phyloP scores from a whole-genome alignment of 2,888 invertebrate species.

The Hirudinaria manillensis region DNA sequence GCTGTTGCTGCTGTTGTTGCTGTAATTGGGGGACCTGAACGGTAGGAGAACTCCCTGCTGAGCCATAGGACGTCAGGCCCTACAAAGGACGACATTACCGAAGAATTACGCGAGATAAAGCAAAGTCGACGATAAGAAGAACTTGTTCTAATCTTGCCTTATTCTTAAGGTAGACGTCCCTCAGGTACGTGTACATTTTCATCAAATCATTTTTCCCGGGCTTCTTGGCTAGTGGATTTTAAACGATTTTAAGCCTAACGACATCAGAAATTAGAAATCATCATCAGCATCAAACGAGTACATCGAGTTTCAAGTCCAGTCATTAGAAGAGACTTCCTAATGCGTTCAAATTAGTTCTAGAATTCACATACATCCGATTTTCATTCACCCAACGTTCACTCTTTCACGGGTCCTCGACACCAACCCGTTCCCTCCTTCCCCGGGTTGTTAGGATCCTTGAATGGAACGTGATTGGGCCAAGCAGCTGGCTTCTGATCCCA shows the following conservation, averaged over 20 bases:
- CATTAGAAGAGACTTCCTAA: too few relatives aligned
- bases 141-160: neutral
- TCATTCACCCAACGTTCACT: too few relatives aligned
- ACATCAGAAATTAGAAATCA: neutral
- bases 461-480: conserved; percentile 37
- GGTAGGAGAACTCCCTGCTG: too few relatives aligned
- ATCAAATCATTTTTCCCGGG: conserved; percentile 30
- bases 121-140: neutral
- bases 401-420: neutral
- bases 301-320: too few relatives aligned
- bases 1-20: conserved; percentile 1
- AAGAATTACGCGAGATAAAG: too few relatives aligned
- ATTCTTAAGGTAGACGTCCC: conserved; percentile 14
- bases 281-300: too few relatives aligned
- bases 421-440: conserved; percentile 28
- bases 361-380: too few relatives aligned
- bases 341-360: too few relatives aligned
- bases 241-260: neutral
- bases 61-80: neutral
- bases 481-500: conserved; percentile 36
- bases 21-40: neutral
- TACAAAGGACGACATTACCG: too few relatives aligned
- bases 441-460: conserved; percentile 39
- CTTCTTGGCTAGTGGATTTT: conserved; percentile 27
- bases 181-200: conserved; percentile 31